Base-by-base conservation (phyloP, 2,797 vertebrate genomes). In the Varecia variegata region DNA sequence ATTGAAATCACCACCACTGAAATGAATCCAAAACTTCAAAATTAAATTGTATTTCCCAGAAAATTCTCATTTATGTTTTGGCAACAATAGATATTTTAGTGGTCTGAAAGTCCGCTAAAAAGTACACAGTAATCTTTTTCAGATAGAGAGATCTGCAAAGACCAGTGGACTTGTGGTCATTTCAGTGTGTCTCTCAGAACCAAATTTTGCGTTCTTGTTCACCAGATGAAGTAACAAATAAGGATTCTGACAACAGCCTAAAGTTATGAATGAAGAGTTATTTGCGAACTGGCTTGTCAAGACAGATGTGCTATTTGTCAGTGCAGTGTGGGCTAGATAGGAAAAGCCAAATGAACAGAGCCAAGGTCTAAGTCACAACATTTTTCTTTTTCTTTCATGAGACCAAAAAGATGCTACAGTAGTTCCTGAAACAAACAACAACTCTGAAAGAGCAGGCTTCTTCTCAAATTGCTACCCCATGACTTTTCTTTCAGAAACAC, bases 1-100 rank as follows among this genome's bases (percentile, higher is more conserved):
- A 90, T 38, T 94, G 97, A 98, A 98, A 98, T 98, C 92, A 96
- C 94, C 95, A 98, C 97, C 62, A 94, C 88, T 96, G 97, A 98
- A 98, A 98, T 54, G 56, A 96, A 97, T 96, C 97, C 98, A 98
- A 97, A 94, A 93, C 93, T 97, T 97, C 97, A 98, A 98, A 98
- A 98, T 98, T 93, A 97, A 98, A 98, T 97, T 97, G 97, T 97
- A 97, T 96, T 97, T 98, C 93, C 97, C 97, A 98, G 97, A 98
- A 98, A 98, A 98, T 97, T 98, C 98, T 96, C 97, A 97, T 88
- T 97, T 92, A 90, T 68, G 71, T 95, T 97, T 93, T 98, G 98
- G 97, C 98, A 98, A 97, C 76, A 97, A 86, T 94, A 97, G 96
- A 97, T 95, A 97, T 58, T 97, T 97, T 38, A 90, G 89, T 84